Percentiles rank a stretch among this genome's conserved stretches.
Conservation (phyloP, 92 coral and sea anemone genomes). For the Zoanthus solanderi region DNA sequence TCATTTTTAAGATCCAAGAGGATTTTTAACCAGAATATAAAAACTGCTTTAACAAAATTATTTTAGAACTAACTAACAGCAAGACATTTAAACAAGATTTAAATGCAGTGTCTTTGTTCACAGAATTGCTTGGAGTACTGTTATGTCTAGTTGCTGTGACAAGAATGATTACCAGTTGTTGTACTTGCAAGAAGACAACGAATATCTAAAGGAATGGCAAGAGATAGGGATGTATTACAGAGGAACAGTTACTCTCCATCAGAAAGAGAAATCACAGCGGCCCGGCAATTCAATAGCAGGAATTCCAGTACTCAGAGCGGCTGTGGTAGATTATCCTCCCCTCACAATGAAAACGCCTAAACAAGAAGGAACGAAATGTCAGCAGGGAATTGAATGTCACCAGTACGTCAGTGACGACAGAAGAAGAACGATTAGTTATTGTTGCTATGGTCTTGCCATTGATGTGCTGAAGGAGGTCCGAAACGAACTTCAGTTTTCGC, state of each 20-base stretch:
- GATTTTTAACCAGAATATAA: too few species aligned
- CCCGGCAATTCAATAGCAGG: conserved; percentile 51
- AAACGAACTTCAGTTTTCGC: conserved; percentile 78
- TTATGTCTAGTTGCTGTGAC: conserved; percentile 25
- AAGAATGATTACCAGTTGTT: conserved; percentile 66
- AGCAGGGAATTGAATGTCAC: conserved; percentile 73
- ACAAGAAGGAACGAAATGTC: conserved; percentile 66
- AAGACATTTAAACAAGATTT: not conserved
- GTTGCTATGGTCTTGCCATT: conserved; percentile 88
- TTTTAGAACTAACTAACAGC: too few species aligned
- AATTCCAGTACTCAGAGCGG: conserved; percentile 71
- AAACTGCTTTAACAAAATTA: too few species aligned
- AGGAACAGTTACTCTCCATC: conserved; percentile 62
- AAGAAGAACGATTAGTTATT: conserved; percentile 59
- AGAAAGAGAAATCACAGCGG: not conserved
- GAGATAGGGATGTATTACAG: conserved; percentile 62
- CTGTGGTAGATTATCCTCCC: conserved; percentile 91
- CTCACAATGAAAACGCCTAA: conserved; percentile 80
- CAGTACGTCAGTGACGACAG: conserved; percentile 47
- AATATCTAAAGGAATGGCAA: conserved; percentile 65
- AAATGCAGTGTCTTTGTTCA: not conserved
- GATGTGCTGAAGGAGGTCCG: conserved; percentile 81
- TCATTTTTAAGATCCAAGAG: too few species aligned
- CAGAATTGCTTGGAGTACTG: not conserved
- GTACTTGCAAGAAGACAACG: conserved; percentile 65